A percentile compares a stretch with the other conserved stretches of the same genome.
Evolutionary conservation across 2,797 vertebrate genomes (phyloP).

Genomic region (Sebastes steindachneri): DNA sequence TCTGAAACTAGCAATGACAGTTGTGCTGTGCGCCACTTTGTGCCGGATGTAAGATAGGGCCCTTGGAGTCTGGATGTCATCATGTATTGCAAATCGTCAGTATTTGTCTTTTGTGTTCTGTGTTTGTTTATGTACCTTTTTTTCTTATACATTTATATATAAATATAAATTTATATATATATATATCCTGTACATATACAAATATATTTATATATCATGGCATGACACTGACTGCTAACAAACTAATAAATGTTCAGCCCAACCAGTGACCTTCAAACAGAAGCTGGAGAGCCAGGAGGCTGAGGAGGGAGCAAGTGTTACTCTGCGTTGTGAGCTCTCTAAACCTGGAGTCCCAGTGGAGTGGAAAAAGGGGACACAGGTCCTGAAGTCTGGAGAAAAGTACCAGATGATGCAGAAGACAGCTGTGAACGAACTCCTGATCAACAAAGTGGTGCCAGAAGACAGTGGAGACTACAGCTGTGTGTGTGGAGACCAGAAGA

Average conservation of each 20-base stretch:
- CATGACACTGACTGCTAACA: not conserved
- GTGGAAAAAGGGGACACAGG: conserved; percentile 82
- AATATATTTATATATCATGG: not conserved
- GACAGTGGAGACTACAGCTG: conserved; percentile 83
- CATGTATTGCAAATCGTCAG: too few relatives aligned
- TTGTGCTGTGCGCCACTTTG: too few relatives aligned
- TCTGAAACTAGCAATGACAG: too few relatives aligned
- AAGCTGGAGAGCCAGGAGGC: conserved; percentile 74
- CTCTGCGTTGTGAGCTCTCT: conserved; percentile 72
- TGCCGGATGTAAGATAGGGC: too few relatives aligned
- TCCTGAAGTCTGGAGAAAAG: conserved; percentile 78
- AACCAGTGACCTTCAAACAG: conserved; percentile 78
- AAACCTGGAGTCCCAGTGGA: conserved; percentile 68
- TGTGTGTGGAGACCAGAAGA: conserved; percentile 77
- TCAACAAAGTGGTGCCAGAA: conserved; percentile 65
- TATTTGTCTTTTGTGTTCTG: too few relatives aligned
- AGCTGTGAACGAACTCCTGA: conserved; percentile 73
- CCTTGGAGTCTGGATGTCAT: too few relatives aligned
- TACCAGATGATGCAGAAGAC: conserved; percentile 81
- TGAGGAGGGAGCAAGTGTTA: conserved; percentile 61
- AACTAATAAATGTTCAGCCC: conserved; percentile 60
- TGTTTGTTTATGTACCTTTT: too few relatives aligned
- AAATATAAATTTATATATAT: too few relatives aligned
- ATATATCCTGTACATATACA: too few relatives aligned
- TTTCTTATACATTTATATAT: too few relatives aligned